Evolutionary conservation across 2,113 vertebrate species (phyloP).

Genomic region (Pteronura brasiliensis): DNA sequence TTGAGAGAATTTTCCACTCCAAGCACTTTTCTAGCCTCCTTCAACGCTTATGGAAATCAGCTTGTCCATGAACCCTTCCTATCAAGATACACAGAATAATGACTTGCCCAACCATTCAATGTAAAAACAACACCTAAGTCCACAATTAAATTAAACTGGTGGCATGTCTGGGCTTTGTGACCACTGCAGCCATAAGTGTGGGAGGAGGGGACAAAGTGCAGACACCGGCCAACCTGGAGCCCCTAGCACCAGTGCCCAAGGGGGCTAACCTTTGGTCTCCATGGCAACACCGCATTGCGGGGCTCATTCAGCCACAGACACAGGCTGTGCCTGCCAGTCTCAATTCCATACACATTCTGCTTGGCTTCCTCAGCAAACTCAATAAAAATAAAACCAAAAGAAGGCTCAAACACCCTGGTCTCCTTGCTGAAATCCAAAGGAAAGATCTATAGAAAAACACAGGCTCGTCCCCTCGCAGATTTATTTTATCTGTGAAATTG

Average conservation of each 20-base stretch:
- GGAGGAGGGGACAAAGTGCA: background rate
- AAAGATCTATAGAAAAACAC: background rate
- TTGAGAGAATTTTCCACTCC: background rate
- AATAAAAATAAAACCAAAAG: background rate
- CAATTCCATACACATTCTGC: background rate
- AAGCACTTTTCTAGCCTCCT: background rate
- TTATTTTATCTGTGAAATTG: background rate
- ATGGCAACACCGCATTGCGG: fast-evolving
- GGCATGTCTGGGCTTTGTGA: background rate
- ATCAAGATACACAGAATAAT: background rate
- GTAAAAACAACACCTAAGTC: background rate
- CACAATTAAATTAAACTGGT: background rate
- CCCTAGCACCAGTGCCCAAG: background rate
- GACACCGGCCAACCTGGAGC: background rate
- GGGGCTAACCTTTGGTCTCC: background rate
- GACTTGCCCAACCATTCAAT: background rate
- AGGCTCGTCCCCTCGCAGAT: background rate
- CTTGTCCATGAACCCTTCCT: background rate
- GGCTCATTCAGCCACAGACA: background rate
- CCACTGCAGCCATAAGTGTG: background rate
- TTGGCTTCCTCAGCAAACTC: background rate
- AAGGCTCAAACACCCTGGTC: background rate
- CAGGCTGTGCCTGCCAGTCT: background rate
- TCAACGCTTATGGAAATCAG: background rate
- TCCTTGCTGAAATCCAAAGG: background rate